These are phyloP conservation scores for Ictidomys tridecemlineatus DNA, from an alignment of 2,113 vertebrate genomes.

Conservation along the genomic window DNA sequence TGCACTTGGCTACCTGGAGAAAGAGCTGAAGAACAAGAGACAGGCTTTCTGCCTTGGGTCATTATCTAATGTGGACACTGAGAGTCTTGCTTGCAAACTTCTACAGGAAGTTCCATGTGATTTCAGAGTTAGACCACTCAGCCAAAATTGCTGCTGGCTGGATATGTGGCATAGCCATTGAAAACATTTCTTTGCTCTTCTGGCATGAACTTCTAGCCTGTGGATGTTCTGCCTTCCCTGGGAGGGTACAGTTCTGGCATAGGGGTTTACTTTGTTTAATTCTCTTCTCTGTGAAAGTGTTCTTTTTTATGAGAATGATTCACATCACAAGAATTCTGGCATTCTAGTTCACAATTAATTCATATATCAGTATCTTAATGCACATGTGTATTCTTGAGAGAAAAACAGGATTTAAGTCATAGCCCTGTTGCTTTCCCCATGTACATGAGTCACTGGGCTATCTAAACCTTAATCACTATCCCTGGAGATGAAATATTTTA, in stretches of 20 bases:
- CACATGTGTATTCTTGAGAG: neutral
- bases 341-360: neutral
- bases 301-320: conserved; percentile 21
- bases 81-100: neutral
- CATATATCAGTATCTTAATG: neutral
- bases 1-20: neutral
- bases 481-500: neutral
- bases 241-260: neutral
- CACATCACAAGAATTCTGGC: neutral
- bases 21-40: neutral
- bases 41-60: neutral
- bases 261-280: neutral
- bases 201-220: neutral
- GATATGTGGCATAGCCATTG: neutral
- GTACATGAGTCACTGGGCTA: neutral
- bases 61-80: neutral
- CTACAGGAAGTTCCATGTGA: neutral
- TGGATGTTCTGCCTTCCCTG: neutral
- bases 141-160: neutral
- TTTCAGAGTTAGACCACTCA: neutral
- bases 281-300: neutral
- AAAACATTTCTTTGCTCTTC: neutral
- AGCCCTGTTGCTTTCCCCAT: neutral
- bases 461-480: neutral
- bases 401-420: neutral